Conservation (phyloP, 2,113 vertebrate species). For the Etheostoma cragini region DNA sequence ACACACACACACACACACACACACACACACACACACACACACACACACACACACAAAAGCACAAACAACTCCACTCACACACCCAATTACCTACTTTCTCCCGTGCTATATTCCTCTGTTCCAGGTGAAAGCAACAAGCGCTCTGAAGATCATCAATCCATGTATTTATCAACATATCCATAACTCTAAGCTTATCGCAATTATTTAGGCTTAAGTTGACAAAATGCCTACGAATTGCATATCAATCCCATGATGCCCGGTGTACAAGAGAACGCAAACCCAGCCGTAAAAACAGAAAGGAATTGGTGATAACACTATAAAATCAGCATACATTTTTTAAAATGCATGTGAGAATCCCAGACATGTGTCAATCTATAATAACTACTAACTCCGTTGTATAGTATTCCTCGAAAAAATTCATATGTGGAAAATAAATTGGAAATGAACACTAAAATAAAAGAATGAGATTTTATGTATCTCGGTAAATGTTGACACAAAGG, state of each 20-base stretch:
- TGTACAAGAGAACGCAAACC: not conserved
- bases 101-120: not conserved
- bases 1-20: too few relatives aligned
- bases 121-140: not conserved
- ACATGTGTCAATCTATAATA: not conserved
- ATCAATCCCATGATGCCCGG: not conserved
- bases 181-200: not conserved
- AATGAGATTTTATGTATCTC: not conserved
- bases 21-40: too few relatives aligned
- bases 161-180: not conserved
- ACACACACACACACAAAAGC: too few relatives aligned
- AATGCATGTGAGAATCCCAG: too few relatives aligned
- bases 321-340: not conserved
- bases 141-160: not conserved
- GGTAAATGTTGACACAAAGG: too few relatives aligned
- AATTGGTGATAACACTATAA: not conserved
- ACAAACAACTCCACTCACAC: constrained; percentile 25
- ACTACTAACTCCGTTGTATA: too few relatives aligned
- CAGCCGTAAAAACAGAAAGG: not conserved
- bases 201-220: constrained; percentile 10
- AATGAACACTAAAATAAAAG: not conserved
- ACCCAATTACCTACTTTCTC: not conserved
- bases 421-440: not conserved
- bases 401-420: not conserved
- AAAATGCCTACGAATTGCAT: not conserved